Evolutionary conservation across 2,888 invertebrate genomes (phyloP), one percentile per base, ranked within the genome.

Genomic region (Drosophila engyochracea): DNA sequence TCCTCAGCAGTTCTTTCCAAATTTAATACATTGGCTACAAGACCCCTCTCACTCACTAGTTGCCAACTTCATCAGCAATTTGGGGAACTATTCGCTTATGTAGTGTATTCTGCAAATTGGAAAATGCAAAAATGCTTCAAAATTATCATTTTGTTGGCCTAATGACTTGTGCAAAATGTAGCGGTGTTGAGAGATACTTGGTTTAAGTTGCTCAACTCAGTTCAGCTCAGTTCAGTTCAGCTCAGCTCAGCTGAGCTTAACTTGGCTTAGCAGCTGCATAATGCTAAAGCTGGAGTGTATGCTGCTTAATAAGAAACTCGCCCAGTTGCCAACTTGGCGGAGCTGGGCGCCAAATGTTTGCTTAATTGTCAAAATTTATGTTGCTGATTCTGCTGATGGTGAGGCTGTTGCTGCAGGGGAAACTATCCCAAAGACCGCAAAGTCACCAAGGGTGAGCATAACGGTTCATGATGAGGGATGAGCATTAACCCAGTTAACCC

Each of bases 401-500:
- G 53, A 14, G 22, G 53, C 16, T 35, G 54, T 4, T 25, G 51
- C 51, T 51, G 9, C 44, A 44, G 51, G 57, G 64, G 31, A 71
- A 81, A 74, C 83, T 82, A 82, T 78, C 54, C 64, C 66, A 70
- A 72, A 64, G 54, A 65, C 75, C 70, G 33, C 35, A 30, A 28
- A 47, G 41, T 31, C 30, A 58, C 14, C 12, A 37, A 35, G 35
- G 41, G 30, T 65, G 52, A 33, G 28, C 41, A 51, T 63, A 49
- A 61, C 37, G 66, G 44, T 70, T 58, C 61, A 62, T 37, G 62
- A 67, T 80, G 74, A 81, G 70, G 86, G 74, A 85, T 82, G 80
- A 82, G 81, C 87, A 85, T 87, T 90, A 90, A 90, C 90, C 89
- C 87, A 90, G 87, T 89, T 90, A 85, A 87, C 85, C 88, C 89